Conservation (phyloP, 2,888 invertebrate species). For the Meloe dianella region DNA sequence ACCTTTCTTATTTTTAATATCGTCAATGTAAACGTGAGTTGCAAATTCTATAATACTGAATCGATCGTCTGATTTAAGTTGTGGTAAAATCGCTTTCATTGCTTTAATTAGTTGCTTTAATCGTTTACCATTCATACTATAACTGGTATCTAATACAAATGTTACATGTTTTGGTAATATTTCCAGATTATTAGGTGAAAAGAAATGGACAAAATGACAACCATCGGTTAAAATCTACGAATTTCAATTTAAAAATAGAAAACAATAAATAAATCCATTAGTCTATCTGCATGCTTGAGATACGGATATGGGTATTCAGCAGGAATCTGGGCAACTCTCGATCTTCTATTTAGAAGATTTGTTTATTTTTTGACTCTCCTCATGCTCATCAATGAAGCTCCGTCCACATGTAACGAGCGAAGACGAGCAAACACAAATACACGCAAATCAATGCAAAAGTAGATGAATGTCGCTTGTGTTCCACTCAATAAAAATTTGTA, state of each 20-base stretch:
- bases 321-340: no score
- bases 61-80: constrained; percentile 66
- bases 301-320: no score
- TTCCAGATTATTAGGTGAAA: constrained; percentile 66
- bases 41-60: constrained; percentile 72
- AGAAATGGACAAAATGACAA: constrained; percentile 76
- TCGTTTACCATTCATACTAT: constrained; percentile 73
- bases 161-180: constrained; percentile 70
- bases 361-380: no score
- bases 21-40: constrained; percentile 60
- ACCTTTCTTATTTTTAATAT: constrained; percentile 54
- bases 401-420: no score
- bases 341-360: no score
- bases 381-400: no score
- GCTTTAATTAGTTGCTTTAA: constrained; percentile 69
- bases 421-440: no score
- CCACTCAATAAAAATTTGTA: no score
- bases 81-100: constrained; percentile 68
- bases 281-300: no score
- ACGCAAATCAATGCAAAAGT: no score
- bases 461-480: no score
- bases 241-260: neutral
- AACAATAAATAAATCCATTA: no score
- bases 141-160: constrained; percentile 75
- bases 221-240: constrained; percentile 65